Base-by-base conservation (phyloP, 2,888 invertebrate genomes). In the Macroteleia sp. region DNA sequence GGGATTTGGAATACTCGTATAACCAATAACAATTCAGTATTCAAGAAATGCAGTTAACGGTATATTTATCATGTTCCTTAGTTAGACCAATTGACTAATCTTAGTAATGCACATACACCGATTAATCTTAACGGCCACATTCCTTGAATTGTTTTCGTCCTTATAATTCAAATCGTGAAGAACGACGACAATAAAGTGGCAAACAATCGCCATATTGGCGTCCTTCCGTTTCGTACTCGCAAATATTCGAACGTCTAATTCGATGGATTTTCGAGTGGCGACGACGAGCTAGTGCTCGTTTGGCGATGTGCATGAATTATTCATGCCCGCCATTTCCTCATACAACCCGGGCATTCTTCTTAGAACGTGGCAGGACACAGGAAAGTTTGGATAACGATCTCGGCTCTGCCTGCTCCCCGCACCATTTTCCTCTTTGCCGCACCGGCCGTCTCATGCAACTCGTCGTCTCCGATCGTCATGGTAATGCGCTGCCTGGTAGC, bases 321-420 rank as follows among this genome's bases (percentile, higher is more conserved):
- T 89, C 90, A 90, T 89, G 88, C 82, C 81, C 86, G 83, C 76
- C 84, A 85, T 89, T 89, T 91, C 91, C 90, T 90, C 90, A 89
- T 89, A 89, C 88, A 84, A 83, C 85, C 85, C 83, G 87, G 86
- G 86, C 85, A 85, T 84, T 89, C 88, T 91, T 90, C 90, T 90
- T 85, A 88, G 90, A 90, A 91, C 87, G 86, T 89, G 85, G 90
- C 90, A 89, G 90, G 89, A 90, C 90, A 89, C 90, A 90, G 90
- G 90, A 90, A 90, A 89, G 90, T 85, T 79, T 75, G 78, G 89
- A 89, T 89, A 89, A 89, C 85, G 85, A 89, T 89, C 88, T 83
- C 59, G 25, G 50, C 69, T 61, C 59, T 62, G 67, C 75, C 57
- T 36, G 57, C 71, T 48, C 66, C 67, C 61, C 59, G 30, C 61